Conservation (phyloP, 2,113 vertebrate species). For the Myodes glareolus region DNA sequence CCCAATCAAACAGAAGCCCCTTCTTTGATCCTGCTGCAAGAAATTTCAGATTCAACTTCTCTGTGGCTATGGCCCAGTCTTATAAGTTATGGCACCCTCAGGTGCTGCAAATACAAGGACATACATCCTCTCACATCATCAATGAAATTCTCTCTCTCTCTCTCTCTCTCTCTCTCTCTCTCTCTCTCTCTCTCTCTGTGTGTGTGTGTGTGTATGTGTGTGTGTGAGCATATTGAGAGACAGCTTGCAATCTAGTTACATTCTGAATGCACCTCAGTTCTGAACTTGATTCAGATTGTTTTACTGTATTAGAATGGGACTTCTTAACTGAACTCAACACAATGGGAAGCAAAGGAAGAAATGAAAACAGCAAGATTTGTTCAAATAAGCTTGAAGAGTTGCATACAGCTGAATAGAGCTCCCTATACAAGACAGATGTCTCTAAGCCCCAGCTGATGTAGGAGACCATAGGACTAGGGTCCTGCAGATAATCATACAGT, state of each 20-base stretch:
- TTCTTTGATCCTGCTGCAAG: background rate
- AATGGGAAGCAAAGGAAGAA: background rate
- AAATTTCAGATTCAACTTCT: background rate
- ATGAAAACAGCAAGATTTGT: background rate
- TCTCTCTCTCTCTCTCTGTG: no score
- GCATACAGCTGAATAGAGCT: background rate
- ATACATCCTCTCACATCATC: background rate
- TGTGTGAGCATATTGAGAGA: no score
- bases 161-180: no score
- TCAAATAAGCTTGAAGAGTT: background rate
- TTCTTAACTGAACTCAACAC: background rate
- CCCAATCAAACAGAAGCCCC: background rate
- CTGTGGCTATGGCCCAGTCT: background rate
- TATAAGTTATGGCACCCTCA: background rate
- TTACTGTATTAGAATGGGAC: background rate
- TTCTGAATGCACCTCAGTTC: background rate
- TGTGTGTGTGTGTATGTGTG: no score
- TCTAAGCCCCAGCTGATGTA: no score
- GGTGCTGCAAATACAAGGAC: background rate
- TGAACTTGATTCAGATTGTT: background rate
- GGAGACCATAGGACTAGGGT: accelerated
- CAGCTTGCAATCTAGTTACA: background rate
- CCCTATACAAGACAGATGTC: background rate
- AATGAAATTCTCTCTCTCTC: background rate
- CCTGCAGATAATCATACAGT: accelerated